Evolutionary conservation across 2,888 invertebrate genomes (phyloP).

Genomic region (Cerastis rubricosa): DNA sequence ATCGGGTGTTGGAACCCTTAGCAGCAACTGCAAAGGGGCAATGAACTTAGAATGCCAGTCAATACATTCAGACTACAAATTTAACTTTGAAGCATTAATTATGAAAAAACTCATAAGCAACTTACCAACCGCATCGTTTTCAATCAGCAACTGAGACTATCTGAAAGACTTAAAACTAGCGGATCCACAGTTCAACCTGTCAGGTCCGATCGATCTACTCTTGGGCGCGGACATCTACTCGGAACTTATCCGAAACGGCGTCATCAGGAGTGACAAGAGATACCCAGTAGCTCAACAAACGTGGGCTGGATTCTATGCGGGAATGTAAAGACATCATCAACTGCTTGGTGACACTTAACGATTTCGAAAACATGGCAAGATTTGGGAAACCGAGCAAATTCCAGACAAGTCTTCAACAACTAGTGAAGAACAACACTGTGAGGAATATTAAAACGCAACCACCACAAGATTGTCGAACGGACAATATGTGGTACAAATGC

Average conservation of each 20-base stretch:
- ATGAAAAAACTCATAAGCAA: too few relatives aligned
- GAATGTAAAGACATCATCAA: constrained; percentile 1
- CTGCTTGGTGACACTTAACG: constrained; percentile 9
- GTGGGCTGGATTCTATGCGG: constrained; percentile 11
- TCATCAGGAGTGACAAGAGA: constrained; percentile 13
- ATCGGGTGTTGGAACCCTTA: too few relatives aligned
- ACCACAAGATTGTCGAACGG: constrained; percentile 4
- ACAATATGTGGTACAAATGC: constrained; percentile 17
- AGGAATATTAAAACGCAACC: constrained; percentile 7
- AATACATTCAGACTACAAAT: too few relatives aligned
- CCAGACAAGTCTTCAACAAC: background rate
- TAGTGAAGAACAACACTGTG: constrained; percentile 1
- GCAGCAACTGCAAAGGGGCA: too few relatives aligned
- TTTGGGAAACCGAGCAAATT: constrained; percentile 7
- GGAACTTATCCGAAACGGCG: too few relatives aligned
- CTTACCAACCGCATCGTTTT: constrained; percentile 5
- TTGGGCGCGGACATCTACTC: too few relatives aligned
- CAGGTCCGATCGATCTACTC: constrained; percentile 7
- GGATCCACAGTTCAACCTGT: constrained; percentile 31
- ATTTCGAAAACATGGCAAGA: constrained; percentile 6
- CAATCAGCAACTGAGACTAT: constrained; percentile 17
- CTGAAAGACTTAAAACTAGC: constrained; percentile 29
- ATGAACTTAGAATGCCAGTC: too few relatives aligned
- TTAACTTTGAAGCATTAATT: too few relatives aligned
- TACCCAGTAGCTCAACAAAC: constrained; percentile 25